Evolutionary conservation across 2,113 vertebrate genomes (phyloP), one percentile per base, ranked within the genome.

Genomic region (Fregata magnificens): DNA sequence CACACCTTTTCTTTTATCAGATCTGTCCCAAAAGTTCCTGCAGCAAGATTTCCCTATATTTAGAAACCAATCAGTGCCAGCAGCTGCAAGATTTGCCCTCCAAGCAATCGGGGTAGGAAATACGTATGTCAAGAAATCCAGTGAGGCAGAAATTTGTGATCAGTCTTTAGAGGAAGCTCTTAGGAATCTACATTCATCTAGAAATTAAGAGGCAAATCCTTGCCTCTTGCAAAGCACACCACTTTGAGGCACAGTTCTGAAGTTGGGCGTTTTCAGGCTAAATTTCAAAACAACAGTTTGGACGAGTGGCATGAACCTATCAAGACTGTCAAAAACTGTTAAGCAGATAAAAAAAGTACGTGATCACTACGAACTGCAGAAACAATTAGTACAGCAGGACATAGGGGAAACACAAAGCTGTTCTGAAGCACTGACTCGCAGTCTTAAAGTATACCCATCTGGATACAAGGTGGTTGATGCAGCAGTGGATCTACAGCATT

Each of bases 31-130:
- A 38, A 90, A 93, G 42, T 77, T 92, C 63, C 85, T 66, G 62
- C 71, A 93, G 88, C 45, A 86, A 66, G 63, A 93, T 93, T 88
- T 97, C 82, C 92, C 72, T 96, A 90, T 92, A 90, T 92, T 96
- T 97, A 97, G 94, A 97, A 95, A 92, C 79, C 90, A 88, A 81
- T 88, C 93, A 88, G 92, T 86, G 86, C 63, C 82, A 90, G 82
- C 50, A 92, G 79, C 90, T 92, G 82, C 72, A 92, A 62, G 82
- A 94, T 88, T 70, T 92, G 63, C 72, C 90, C 86, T 96, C 86
- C 61, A 90, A 81, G 82, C 86, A 84, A 92, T 82, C 89, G 92
- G n/a, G 50, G 76, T 83, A 56, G 82, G 82, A 95, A 96, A 86
- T 22, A 42, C 0, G 0, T 36, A 86, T 81, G 59, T 82, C 44